phyloP scores from a whole-genome alignment of 2,113 vertebrate genomes.

The human region DNA sequence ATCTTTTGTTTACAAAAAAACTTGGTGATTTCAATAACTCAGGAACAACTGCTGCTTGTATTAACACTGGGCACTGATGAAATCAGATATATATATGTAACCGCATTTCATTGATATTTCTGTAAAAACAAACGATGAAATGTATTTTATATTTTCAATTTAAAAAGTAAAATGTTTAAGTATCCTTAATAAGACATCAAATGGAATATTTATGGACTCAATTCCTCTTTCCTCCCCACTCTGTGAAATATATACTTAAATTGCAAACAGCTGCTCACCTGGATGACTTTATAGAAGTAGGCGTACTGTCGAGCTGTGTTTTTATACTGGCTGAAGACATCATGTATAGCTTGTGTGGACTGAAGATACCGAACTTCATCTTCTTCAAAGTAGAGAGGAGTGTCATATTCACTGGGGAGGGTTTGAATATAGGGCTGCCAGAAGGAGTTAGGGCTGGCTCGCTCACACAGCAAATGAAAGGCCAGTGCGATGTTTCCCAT shows the following conservation, averaged over 20 bases:
- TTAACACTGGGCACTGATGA: not conserved
- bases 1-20: not conserved
- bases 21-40: not conserved
- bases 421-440: slow-evolving; percentile 98
- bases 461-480: slow-evolving; percentile 96
- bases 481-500: slow-evolving; percentile 98
- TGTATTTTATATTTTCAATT: not conserved
- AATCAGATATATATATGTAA: not conserved
- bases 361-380: slow-evolving; percentile 94
- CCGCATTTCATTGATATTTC: not conserved
- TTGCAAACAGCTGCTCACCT: slow-evolving; percentile 84
- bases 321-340: slow-evolving; percentile 97
- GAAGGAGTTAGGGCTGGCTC: slow-evolving; percentile 90
- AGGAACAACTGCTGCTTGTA: not conserved
- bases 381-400: slow-evolving; percentile 95
- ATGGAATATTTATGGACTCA: not conserved
- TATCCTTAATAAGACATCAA: not conserved
- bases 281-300: slow-evolving; percentile 98
- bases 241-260: accelerated
- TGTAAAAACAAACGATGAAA: not conserved
- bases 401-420: slow-evolving; percentile 94
- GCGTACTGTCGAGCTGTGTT: slow-evolving; percentile 98
- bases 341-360: slow-evolving; percentile 95
- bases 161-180: not conserved
- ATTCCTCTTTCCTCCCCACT: not conserved